Evolutionary conservation across 53 echinoderm and acorn worm genomes (phyloP).

Genomic region (Holothuria leucospilota): DNA sequence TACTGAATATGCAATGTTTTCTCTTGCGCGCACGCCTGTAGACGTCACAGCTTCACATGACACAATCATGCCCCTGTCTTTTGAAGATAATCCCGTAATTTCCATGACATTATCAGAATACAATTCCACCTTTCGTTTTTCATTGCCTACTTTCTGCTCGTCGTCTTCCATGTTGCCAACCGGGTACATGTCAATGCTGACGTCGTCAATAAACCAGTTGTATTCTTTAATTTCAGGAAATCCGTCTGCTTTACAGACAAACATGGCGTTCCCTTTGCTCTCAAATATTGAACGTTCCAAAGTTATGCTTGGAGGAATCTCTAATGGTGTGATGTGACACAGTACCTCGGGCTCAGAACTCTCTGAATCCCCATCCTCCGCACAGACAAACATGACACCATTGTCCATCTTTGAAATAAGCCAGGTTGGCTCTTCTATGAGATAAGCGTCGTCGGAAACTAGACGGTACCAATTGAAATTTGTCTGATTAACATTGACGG

Average conservation of each 20-base stretch:
- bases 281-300: not conserved
- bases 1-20: not conserved
- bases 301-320: not conserved
- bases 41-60: constrained; percentile 26
- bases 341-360: not conserved
- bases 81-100: not conserved
- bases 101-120: constrained; percentile 14
- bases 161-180: not conserved
- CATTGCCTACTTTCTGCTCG: not conserved
- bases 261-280: constrained; percentile 13
- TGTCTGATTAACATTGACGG: too few species aligned
- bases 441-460: not conserved
- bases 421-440: constrained; percentile 10
- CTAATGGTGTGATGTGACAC: constrained; percentile 3
- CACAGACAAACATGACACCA: constrained; percentile 18
- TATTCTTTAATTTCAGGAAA: constrained; percentile 43
- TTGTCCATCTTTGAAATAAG: not conserved
- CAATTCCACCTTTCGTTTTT: not conserved
- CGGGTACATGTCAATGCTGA: not conserved
- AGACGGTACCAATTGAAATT: constrained; percentile 8
- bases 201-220: constrained; percentile 60
- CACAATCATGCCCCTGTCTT: constrained; percentile 33
- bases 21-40: not conserved
- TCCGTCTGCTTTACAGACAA: constrained; percentile 47
- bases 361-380: not conserved